A percentile compares a stretch with the other conserved stretches of the same genome.
phyloP scores from a whole-genome alignment of 2,113 vertebrate species.

The Heterocephalus glaber region DNA sequence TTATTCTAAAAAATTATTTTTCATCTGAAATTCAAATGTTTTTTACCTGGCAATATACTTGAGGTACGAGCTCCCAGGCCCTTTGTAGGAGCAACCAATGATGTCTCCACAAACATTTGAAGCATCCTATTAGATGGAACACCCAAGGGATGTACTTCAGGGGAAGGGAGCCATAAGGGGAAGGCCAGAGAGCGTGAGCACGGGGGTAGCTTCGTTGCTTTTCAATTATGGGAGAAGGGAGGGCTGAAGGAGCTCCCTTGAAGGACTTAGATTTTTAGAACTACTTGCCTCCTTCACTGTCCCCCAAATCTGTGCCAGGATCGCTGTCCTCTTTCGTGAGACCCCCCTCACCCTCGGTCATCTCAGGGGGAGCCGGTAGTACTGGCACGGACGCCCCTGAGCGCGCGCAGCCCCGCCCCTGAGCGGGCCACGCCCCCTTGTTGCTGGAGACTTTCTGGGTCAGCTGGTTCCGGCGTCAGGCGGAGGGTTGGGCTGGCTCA shows the following conservation, averaged over 20 bases:
- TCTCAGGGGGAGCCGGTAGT: neutral
- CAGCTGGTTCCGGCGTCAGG: slow-evolving; percentile 80
- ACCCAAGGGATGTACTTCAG: neutral
- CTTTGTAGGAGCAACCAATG: neutral
- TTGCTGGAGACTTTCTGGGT: slow-evolving; percentile 58
- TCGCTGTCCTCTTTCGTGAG: neutral
- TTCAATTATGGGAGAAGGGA: neutral
- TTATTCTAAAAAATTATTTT: neutral
- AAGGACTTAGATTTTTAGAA: neutral
- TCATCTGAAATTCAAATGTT: neutral
- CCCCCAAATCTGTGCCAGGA: neutral
- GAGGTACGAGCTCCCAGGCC: neutral
- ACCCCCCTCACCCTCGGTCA: no score
- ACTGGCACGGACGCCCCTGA: accelerated
- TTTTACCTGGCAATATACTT: neutral
- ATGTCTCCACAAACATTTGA: neutral
- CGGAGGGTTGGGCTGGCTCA: slow-evolving; percentile 68
- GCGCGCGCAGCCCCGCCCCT: neutral
- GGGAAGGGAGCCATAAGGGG: neutral
- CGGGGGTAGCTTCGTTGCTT: neutral
- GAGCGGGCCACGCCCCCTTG: slow-evolving; percentile 61
- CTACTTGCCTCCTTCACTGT: neutral
- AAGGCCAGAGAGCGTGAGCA: neutral
- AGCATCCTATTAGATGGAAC: neutral
- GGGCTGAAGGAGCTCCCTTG: neutral